A percentile compares a stretch with the other conserved stretches of the same genome.
phyloP scores from a whole-genome alignment of 2,888 invertebrate species.

The Lasioglossum malachurum region DNA sequence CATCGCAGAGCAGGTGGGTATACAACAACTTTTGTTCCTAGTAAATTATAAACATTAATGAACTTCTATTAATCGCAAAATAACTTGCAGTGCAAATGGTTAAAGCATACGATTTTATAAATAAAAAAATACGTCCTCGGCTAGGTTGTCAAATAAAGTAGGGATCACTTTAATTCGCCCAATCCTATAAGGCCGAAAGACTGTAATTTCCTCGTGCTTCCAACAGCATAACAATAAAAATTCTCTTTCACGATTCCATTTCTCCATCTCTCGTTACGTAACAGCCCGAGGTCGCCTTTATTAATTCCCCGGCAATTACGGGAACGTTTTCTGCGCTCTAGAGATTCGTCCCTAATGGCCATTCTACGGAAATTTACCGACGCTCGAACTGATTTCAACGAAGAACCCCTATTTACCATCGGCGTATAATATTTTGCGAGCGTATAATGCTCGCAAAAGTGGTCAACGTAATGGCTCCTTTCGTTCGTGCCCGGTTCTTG shows the following conservation, averaged over 20 bases:
- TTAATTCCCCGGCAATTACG: slow-evolving; percentile 41
- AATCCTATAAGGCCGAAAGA: background rate
- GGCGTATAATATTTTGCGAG: slow-evolving; percentile 55
- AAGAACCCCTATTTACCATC: slow-evolving; percentile 46
- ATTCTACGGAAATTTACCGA: slow-evolving; percentile 13
- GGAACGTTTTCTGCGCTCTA: slow-evolving; percentile 27
- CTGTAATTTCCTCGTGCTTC: background rate
- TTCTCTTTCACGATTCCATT: background rate
- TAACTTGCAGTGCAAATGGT: background rate
- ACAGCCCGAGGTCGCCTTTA: background rate
- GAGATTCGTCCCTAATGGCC: slow-evolving; percentile 34
- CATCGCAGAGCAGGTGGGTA: too few species aligned
- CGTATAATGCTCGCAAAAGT: slow-evolving; percentile 46
- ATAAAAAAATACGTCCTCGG: background rate
- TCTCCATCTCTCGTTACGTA: background rate
- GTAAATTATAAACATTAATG: too few species aligned
- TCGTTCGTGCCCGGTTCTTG: slow-evolving; percentile 38
- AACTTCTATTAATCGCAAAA: too few species aligned
- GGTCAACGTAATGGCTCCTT: slow-evolving; percentile 57
- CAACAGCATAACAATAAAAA: background rate
- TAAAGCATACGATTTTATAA: background rate
- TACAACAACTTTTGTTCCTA: too few species aligned
- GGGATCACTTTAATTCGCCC: background rate
- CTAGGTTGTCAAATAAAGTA: background rate
- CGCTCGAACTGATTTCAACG: slow-evolving; percentile 46